These are phyloP conservation scores for Nothobranchius furzeri DNA, from an alignment of 2,113 vertebrate genomes.

Conservation along the genomic window DNA sequence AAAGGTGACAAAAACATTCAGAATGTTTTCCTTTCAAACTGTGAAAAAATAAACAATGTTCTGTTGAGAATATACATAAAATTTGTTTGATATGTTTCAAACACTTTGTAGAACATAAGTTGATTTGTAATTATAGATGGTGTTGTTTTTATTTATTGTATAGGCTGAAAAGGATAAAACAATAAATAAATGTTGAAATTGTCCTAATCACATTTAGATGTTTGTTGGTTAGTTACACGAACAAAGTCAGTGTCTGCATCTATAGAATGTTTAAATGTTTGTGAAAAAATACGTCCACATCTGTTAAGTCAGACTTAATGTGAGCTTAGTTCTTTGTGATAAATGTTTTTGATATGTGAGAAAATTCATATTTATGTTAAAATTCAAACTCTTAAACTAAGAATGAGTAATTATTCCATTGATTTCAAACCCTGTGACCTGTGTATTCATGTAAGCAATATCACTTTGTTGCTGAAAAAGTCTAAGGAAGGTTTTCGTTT, in stretches of 20 bases:
- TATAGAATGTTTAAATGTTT: slow-evolving; percentile 46
- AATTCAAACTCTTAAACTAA: slow-evolving; percentile 26
- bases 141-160: slow-evolving; percentile 82
- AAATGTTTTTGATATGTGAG: slow-evolving; percentile 38
- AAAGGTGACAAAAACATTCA: slow-evolving; percentile 7
- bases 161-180: slow-evolving; percentile 77
- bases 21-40: slow-evolving; percentile 83
- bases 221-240: slow-evolving; percentile 44
- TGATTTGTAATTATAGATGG: slow-evolving; percentile 87
- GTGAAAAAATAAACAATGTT: slow-evolving; percentile 73
- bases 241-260: slow-evolving; percentile 25
- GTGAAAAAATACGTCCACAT: slow-evolving; percentile 51
- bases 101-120: slow-evolving; percentile 83
- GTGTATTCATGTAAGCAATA: slow-evolving; percentile 85
- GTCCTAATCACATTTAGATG: slow-evolving; percentile 33
- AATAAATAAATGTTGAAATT: slow-evolving; percentile 49
- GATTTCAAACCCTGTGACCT: slow-evolving; percentile 45
- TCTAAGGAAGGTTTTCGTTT: slow-evolving; percentile 21
- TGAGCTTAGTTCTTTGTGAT: slow-evolving; percentile 55
- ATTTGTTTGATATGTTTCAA: slow-evolving; percentile 90
- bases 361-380: slow-evolving; percentile 27
- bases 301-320: slow-evolving; percentile 48
- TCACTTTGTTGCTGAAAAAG: slow-evolving; percentile 70
- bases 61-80: slow-evolving; percentile 84
- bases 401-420: not conserved